phyloP scores from a whole-genome alignment of 2,888 invertebrate genomes.

The Helleia helle region DNA sequence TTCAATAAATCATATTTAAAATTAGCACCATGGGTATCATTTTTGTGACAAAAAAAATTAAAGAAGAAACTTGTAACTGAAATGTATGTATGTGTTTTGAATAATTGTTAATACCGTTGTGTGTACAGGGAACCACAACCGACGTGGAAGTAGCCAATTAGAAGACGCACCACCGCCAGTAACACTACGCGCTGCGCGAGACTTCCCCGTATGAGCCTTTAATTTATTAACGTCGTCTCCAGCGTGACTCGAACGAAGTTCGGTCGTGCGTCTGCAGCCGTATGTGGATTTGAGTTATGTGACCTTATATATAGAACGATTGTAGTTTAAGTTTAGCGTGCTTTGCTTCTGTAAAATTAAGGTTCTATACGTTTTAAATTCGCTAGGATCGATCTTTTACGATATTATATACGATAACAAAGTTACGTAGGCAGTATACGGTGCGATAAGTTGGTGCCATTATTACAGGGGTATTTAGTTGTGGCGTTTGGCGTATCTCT shows the following conservation, averaged over 20 bases:
- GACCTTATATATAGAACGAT: conserved; percentile 60
- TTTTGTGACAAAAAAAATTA: too few relatives aligned
- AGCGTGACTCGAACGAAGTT: conserved; percentile 66
- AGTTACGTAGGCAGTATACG: conserved; percentile 73
- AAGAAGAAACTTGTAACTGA: too few relatives aligned
- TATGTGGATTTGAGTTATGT: conserved; percentile 56
- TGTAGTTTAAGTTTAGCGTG: conserved; percentile 72
- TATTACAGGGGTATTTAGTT: conserved; percentile 71
- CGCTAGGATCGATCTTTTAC: conserved; percentile 64
- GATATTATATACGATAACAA: conserved; percentile 65
- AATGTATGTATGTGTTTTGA: too few relatives aligned
- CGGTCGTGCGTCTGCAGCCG: conserved; percentile 44
- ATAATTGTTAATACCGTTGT: too few relatives aligned
- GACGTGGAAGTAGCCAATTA: conserved; percentile 47
- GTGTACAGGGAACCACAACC: conserved; percentile 42
- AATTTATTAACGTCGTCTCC: conserved; percentile 62
- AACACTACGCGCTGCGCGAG: conserved; percentile 29
- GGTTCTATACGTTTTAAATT: conserved; percentile 68
- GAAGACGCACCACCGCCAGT: conserved; percentile 20
- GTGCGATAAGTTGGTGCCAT: conserved; percentile 75
- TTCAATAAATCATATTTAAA: too few relatives aligned
- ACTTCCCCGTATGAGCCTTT: conserved; percentile 53
- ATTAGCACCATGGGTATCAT: too few relatives aligned
- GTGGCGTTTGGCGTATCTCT: conserved; percentile 45
- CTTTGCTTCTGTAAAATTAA: conserved; percentile 71